Percentiles rank a stretch among this genome's conserved stretches.
phyloP scores from a whole-genome alignment of 23 tunicate species.

The Diplosoma virens region DNA sequence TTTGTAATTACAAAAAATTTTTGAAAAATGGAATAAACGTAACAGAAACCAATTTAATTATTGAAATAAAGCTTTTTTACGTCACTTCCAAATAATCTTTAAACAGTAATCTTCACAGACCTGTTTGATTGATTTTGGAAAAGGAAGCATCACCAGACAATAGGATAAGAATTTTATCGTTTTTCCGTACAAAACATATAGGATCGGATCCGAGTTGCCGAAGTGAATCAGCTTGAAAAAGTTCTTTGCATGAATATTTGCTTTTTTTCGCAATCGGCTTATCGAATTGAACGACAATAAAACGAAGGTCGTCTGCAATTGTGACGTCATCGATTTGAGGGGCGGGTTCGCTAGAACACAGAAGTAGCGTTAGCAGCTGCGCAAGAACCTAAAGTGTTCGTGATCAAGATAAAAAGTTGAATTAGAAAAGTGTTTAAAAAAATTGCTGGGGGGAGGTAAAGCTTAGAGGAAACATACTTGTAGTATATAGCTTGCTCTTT shows the following conservation, averaged over 20 bases:
- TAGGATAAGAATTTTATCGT: neutral
- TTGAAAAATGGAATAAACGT: too few relatives aligned
- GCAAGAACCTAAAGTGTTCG: neutral
- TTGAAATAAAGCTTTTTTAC: too few relatives aligned
- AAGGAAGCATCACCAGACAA: neutral
- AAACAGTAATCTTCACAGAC: too few relatives aligned
- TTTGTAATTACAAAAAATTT: too few relatives aligned
- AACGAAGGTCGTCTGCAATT: neutral
- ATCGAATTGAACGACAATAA: conserved; percentile 2
- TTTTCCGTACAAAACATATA: neutral
- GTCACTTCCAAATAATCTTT: too few relatives aligned
- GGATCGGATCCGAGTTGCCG: neutral
- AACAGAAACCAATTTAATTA: too few relatives aligned
- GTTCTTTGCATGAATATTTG: neutral
- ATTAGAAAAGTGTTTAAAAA: too few relatives aligned
- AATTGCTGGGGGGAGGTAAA: neutral
- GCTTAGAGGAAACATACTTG: neutral
- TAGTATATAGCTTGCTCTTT: neutral
- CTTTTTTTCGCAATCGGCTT: neutral
- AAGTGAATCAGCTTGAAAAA: neutral
- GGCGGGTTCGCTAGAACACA: conserved; percentile 19
- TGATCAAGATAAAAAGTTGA: too few relatives aligned
- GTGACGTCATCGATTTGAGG: neutral
- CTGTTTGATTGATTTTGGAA: too few relatives aligned
- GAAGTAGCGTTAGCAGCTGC: neutral